Conservation (phyloP, 2,113 vertebrate species). For the Tetrao urogallus region DNA sequence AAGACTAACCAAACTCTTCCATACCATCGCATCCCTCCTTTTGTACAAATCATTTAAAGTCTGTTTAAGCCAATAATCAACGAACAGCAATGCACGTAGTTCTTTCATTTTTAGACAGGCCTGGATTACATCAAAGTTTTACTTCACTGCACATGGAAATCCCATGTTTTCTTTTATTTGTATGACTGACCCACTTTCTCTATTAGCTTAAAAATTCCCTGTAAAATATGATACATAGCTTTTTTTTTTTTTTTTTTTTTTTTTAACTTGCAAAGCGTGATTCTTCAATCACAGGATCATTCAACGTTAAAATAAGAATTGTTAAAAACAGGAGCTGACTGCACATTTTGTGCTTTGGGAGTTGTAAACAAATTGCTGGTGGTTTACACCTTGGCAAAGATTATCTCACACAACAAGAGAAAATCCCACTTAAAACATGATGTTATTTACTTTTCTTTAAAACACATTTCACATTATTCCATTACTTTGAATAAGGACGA, state of each 20-base stretch:
- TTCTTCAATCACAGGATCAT: fast-evolving
- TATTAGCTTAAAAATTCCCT: background rate
- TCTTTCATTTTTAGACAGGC: background rate
- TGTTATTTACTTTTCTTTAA: background rate
- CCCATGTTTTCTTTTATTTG: background rate
- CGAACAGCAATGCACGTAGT: fast-evolving
- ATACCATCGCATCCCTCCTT: background rate
- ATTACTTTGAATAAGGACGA: background rate
- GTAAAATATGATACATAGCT: background rate
- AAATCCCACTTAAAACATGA: background rate
- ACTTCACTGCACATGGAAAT: fast-evolving
- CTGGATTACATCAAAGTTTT: background rate
- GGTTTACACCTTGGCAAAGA: background rate
- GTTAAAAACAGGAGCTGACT: background rate
- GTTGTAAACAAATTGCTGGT: background rate
- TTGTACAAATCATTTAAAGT: background rate
- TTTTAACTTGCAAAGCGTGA: background rate
- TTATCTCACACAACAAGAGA: background rate
- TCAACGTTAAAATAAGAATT: background rate
- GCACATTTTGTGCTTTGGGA: background rate
- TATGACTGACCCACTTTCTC: background rate
- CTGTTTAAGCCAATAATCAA: background rate
- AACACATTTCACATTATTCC: background rate
- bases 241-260: background rate
- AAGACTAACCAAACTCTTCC: background rate